Evolutionary conservation across 2,113 vertebrate genomes (phyloP).

Genomic region (Lasiurus borealis): DNA sequence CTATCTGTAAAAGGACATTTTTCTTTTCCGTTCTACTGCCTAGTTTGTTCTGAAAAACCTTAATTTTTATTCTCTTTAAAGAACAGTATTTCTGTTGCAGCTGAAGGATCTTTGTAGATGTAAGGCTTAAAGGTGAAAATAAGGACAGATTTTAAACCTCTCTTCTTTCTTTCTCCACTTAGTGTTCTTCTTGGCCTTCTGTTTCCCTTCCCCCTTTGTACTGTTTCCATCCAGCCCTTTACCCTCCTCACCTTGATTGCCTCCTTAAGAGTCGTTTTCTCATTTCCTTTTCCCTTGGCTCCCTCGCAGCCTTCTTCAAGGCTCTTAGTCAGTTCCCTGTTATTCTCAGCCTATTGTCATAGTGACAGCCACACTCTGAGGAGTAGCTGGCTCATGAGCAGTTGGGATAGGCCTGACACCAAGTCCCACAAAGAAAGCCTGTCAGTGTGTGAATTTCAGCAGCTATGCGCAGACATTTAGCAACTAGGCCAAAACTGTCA

Average conservation of each 20-base stretch:
- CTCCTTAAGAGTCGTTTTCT: background rate
- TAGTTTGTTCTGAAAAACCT: conserved; percentile 2
- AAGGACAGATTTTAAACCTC: background rate
- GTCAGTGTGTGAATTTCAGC: background rate
- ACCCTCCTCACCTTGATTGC: background rate
- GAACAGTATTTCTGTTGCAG: background rate
- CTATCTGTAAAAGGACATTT: background rate
- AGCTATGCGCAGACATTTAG: background rate
- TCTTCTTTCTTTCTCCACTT: background rate
- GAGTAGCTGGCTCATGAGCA: too few species aligned
- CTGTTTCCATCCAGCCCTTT: background rate
- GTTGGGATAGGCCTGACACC: background rate
- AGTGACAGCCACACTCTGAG: background rate
- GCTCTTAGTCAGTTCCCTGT: background rate
- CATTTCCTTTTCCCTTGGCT: conserved; percentile 21
- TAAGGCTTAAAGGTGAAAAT: background rate
- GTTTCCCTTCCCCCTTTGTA: background rate
- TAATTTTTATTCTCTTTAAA: background rate
- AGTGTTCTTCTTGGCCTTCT: background rate
- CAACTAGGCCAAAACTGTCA: background rate
- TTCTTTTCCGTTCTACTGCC: conserved; percentile 11
- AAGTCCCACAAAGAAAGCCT: background rate
- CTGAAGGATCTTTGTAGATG: background rate
- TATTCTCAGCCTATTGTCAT: background rate
- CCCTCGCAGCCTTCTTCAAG: background rate